These are phyloP conservation scores for Asteroscopus sphinx DNA, from an alignment of 2,888 invertebrate species.

Conservation along the genomic window DNA sequence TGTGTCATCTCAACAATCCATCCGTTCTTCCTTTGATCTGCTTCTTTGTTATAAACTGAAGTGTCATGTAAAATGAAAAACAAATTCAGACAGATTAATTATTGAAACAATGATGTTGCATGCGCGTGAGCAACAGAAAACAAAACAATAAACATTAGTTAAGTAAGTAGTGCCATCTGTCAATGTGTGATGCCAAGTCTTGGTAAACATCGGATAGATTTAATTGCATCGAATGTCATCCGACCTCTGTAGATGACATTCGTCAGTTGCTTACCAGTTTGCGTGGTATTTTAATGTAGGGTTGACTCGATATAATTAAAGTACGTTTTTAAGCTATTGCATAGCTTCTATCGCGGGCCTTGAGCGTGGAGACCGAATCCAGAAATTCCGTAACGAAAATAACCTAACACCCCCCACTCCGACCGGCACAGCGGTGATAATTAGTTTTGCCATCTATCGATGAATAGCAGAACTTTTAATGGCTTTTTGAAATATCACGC, in stretches of 20 bases:
- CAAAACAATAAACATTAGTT: conserved; percentile 55
- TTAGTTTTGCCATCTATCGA: no score
- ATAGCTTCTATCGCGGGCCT: no score
- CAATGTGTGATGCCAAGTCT: conserved; percentile 54
- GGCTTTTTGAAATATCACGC: no score
- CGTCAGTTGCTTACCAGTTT: conserved; percentile 22
- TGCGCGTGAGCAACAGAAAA: conserved; percentile 45
- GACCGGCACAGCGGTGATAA: no score
- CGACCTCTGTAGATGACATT: conserved; percentile 52
- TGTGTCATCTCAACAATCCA: no score
- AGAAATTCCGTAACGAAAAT: no score
- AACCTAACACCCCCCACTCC: no score
- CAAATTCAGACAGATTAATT: neutral
- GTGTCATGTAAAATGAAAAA: neutral
- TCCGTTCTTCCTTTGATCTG: no score
- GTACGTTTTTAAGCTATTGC: no score
- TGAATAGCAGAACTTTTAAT: no score
- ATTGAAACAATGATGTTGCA: conserved; percentile 22
- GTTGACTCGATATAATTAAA: conserved; percentile 12
- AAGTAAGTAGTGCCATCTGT: conserved; percentile 58
- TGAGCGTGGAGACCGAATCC: no score
- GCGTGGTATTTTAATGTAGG: conserved; percentile 32
- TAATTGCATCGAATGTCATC: conserved; percentile 50
- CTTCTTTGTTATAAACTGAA: neutral
- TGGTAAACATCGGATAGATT: conserved; percentile 51